These are phyloP conservation scores for Drosophila maculinotata DNA, from an alignment of 2,888 invertebrate genomes.

Conservation along the genomic window DNA sequence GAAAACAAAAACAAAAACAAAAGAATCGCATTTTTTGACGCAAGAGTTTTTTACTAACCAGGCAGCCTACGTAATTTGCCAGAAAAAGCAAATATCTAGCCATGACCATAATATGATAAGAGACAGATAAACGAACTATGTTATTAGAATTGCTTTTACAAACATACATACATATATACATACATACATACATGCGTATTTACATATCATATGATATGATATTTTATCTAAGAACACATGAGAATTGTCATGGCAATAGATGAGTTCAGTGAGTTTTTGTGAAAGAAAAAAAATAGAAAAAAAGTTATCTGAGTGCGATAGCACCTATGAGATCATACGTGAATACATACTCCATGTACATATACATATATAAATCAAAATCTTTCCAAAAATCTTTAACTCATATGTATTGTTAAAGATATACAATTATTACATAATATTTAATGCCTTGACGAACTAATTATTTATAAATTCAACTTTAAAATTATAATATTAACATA, in stretches of 20 bases:
- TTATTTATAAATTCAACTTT: too few relatives aligned
- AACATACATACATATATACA: background rate
- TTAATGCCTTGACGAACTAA: too few relatives aligned
- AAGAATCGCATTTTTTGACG: constrained; percentile 26
- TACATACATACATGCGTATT: background rate
- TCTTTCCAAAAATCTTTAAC: too few relatives aligned
- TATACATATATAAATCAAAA: too few relatives aligned
- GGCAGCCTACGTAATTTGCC: constrained; percentile 35
- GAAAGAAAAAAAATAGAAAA: background rate
- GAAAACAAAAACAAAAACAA: background rate
- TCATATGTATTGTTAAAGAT: too few relatives aligned
- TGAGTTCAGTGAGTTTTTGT: background rate
- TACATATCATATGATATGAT: background rate
- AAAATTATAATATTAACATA: too few relatives aligned
- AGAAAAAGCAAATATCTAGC: constrained; percentile 19
- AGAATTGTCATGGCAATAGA: constrained; percentile 3
- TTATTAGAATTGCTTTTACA: constrained; percentile 25
- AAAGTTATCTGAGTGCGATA: background rate
- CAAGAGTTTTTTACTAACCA: constrained; percentile 9
- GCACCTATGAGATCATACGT: background rate
- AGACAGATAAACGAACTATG: constrained; percentile 33
- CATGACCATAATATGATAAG: constrained; percentile 43
- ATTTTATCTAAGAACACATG: constrained; percentile 15
- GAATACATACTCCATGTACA: background rate
- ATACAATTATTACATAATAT: too few relatives aligned